These are phyloP conservation scores for Sialis lutaria DNA, from an alignment of 2,888 invertebrate species.

Conservation along the genomic window DNA sequence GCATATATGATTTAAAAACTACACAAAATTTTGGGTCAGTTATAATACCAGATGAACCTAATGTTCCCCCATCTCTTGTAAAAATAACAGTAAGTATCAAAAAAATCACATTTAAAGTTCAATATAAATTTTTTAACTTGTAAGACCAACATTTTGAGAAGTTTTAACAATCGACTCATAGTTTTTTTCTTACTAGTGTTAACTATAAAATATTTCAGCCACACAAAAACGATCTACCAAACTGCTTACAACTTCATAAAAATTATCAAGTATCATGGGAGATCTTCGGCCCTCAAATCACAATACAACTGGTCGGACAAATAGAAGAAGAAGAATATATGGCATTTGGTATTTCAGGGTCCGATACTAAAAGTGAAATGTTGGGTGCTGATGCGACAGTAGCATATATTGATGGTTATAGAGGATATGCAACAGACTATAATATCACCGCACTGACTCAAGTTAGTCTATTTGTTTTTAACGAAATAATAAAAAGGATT, in stretches of 20 bases:
- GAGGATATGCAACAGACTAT: slow-evolving; percentile 66
- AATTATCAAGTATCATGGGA: slow-evolving; percentile 78
- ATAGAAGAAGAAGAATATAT: slow-evolving; percentile 64
- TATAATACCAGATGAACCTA: slow-evolving; percentile 60
- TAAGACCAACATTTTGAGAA: no score
- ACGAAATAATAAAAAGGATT: background rate
- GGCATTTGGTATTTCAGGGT: slow-evolving; percentile 77
- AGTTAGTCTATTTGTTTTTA: slow-evolving; percentile 28
- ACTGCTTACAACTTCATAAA: slow-evolving; percentile 73
- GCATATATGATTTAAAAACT: slow-evolving; percentile 53
- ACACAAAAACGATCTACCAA: slow-evolving; percentile 50
- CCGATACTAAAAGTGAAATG: slow-evolving; percentile 54
- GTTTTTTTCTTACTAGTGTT: slow-evolving; percentile 6
- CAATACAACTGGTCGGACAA: slow-evolving; percentile 67
- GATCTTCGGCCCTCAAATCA: slow-evolving; percentile 75
- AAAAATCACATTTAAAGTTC: background rate
- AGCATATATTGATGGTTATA: slow-evolving; percentile 50
- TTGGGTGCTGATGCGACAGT: slow-evolving; percentile 71
- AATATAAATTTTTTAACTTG: no score
- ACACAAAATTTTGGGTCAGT: slow-evolving; percentile 55
- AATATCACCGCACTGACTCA: slow-evolving; percentile 70
- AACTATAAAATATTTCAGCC: slow-evolving; percentile 19
- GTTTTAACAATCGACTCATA: slow-evolving; percentile 2
- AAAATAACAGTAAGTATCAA: slow-evolving; percentile 30
- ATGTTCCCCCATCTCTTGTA: slow-evolving; percentile 72